phyloP scores from a whole-genome alignment of 2,113 vertebrate genomes.

The Chloropsis hardwickii region DNA sequence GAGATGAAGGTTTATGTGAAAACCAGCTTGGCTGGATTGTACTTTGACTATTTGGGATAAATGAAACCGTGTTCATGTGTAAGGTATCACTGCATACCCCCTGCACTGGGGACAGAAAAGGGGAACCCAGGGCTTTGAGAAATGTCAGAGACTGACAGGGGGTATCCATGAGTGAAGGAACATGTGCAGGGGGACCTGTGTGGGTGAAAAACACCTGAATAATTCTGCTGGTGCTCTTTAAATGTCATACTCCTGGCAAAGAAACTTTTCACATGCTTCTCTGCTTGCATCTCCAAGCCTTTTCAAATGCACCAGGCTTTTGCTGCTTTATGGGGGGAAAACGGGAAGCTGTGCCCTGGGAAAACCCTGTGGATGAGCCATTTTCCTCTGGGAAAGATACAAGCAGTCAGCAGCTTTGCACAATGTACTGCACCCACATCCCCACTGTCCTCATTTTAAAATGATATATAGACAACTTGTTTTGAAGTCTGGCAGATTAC shows the following conservation, averaged over 20 bases:
- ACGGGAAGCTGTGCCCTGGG: neutral
- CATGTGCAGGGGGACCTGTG: neutral
- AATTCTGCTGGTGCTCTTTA: neutral
- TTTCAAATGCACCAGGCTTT: neutral
- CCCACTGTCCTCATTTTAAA: neutral
- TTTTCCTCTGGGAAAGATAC: neutral
- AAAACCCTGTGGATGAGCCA: neutral
- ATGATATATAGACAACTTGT: neutral
- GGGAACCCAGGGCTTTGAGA: neutral
- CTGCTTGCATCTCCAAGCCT: neutral
- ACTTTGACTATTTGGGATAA: neutral
- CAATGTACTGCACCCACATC: accelerated
- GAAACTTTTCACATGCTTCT: neutral
- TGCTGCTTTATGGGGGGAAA: neutral
- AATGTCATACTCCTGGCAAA: conserved; percentile 33
- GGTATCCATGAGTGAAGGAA: accelerated
- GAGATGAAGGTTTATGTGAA: neutral
- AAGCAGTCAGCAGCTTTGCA: neutral
- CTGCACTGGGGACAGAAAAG: neutral
- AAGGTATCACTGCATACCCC: neutral
- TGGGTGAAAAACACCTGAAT: neutral
- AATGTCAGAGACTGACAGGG: neutral
- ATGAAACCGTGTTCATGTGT: neutral
- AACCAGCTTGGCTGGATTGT: neutral
- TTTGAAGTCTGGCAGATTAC: neutral